phyloP scores from a whole-genome alignment of 2,113 vertebrate genomes.

The Hippocampus zosterae region DNA sequence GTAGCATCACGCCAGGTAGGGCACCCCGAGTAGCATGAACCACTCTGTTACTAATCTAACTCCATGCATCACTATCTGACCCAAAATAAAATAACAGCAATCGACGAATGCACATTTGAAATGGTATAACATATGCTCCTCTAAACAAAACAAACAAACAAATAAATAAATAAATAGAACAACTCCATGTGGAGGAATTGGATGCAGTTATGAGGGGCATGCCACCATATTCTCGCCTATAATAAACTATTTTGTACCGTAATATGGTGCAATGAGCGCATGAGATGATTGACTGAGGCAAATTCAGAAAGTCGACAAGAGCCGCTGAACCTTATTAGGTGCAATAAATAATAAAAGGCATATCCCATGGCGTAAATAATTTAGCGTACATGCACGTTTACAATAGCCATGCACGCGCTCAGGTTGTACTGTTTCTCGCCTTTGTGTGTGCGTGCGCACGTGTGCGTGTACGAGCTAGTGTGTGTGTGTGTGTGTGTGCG shows the following conservation, averaged over 20 bases:
- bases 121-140: not conserved
- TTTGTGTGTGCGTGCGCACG: not conserved
- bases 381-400: slow-evolving; percentile 11
- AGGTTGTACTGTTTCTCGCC: not conserved
- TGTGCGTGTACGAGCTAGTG: not conserved
- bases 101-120: not conserved
- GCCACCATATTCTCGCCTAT: slow-evolving; percentile 30
- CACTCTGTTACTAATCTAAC: slow-evolving; percentile 12
- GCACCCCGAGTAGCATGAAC: slow-evolving; percentile 20
- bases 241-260: slow-evolving; percentile 35
- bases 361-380: slow-evolving; percentile 26
- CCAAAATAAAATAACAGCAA: not conserved
- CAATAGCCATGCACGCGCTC: slow-evolving; percentile 21
- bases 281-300: slow-evolving; percentile 14
- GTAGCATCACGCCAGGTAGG: slow-evolving; percentile 35
- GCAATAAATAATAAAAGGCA: slow-evolving; percentile 13
- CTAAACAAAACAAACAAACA: not conserved
- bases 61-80: not conserved
- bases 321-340: slow-evolving; percentile 15
- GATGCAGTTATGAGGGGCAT: slow-evolving; percentile 42
- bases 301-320: slow-evolving; percentile 14
- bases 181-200: slow-evolving; percentile 40
- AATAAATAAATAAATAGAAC: slow-evolving; percentile 8
- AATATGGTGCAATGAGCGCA: slow-evolving; percentile 20
- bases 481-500: slow-evolving; percentile 4